Evolutionary conservation across 2,888 invertebrate genomes (phyloP).

Genomic region (Choristoneura rosaceana): DNA sequence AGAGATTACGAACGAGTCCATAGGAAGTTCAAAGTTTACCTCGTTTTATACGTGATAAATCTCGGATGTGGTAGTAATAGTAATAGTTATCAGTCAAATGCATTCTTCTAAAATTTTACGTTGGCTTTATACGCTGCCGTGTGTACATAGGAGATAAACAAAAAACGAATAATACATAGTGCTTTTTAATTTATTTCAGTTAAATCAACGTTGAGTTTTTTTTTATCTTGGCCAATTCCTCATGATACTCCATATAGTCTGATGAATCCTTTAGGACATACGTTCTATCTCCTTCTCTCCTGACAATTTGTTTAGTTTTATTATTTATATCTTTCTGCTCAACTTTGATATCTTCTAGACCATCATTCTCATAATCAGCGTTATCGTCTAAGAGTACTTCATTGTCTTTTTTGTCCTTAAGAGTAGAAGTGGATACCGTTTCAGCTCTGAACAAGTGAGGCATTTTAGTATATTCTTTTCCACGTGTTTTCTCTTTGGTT

Average conservation of each 20-base stretch:
- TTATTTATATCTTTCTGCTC: constrained; percentile 6
- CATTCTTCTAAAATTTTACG: no score
- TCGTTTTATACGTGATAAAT: no score
- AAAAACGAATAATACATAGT: background rate
- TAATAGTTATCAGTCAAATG: no score
- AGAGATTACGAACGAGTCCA: no score
- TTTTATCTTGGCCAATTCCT: constrained; percentile 43
- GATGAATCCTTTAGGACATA: constrained; percentile 49
- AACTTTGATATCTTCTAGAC: background rate
- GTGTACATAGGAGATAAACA: background rate
- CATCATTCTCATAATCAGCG: background rate
- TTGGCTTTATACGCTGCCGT: no score
- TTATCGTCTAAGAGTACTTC: background rate
- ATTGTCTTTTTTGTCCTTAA: background rate
- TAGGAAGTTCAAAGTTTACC: no score
- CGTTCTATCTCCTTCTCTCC: constrained; percentile 50
- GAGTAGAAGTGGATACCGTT: background rate
- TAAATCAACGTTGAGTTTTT: constrained; percentile 4
- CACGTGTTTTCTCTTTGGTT: background rate
- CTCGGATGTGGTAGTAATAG: no score
- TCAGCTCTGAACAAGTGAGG: background rate
- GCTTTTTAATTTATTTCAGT: background rate
- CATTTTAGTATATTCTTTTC: background rate
- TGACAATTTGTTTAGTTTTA: constrained; percentile 32
- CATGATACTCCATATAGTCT: constrained; percentile 59